Conservation (phyloP, 2,888 invertebrate species). For the Drosophila subsilvestris region DNA sequence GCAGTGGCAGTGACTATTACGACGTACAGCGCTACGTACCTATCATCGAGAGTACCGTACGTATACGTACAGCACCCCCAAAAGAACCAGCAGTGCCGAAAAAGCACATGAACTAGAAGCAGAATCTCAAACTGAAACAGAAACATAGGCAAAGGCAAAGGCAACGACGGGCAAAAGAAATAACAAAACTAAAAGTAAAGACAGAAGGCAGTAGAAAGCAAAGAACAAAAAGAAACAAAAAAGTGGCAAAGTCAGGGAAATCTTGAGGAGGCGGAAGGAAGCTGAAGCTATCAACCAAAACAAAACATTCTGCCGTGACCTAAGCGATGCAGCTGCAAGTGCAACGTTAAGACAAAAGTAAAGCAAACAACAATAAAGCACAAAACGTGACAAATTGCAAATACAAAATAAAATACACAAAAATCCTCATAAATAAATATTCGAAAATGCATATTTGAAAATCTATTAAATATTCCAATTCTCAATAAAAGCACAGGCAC, state of each 20-base stretch:
- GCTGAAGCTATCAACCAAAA: constrained; percentile 26
- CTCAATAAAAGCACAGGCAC: not conserved
- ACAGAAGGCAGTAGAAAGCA: constrained; percentile 1
- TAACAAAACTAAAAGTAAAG: constrained; percentile 3
- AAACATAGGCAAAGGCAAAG: constrained; percentile 28
- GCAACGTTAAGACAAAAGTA: constrained; percentile 34
- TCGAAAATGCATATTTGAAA: not conserved
- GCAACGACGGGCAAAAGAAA: constrained; percentile 13
- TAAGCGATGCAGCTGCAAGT: constrained; percentile 40
- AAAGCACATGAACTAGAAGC: constrained; percentile 43
- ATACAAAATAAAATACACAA: not conserved
- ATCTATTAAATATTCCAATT: not conserved
- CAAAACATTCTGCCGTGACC: constrained; percentile 41
- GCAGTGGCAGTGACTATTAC: constrained; percentile 67
- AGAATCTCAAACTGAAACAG: constrained; percentile 16
- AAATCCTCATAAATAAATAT: not conserved
- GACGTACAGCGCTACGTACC: constrained; percentile 27
- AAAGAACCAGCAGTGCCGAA: constrained; percentile 47
- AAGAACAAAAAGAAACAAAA: not conserved
- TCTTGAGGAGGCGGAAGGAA: constrained; percentile 11
- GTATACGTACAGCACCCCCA: constrained; percentile 72
- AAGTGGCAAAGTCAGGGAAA: constrained; percentile 49
- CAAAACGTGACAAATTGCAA: constrained; percentile 13
- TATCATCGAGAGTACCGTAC: constrained; percentile 17
- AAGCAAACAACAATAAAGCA: constrained; percentile 20